Evolutionary conservation across 2,113 vertebrate genomes (phyloP), one percentile per base, ranked within the genome.

Genomic region (Rutilus rutilus): DNA sequence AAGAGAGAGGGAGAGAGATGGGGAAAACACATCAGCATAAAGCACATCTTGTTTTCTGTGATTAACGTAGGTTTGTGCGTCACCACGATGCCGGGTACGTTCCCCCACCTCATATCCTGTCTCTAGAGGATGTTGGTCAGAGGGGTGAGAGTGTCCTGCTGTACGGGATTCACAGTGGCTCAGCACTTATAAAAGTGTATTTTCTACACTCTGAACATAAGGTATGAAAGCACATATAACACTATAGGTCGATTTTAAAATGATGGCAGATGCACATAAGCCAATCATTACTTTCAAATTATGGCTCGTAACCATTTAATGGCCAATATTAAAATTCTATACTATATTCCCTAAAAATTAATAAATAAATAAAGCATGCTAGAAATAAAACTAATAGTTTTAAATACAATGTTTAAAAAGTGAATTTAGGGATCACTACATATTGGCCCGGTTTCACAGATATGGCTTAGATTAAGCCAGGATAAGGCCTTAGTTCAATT

Each of bases 131-230:
- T 39, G 88, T 86, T 76, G 93, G 91, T 71, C 91, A 90, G 83
- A 91, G 91, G 85, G 94, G 93, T 73, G 94, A 95, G 81, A 95
- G 93, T 12, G 84, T 97, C 87, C 80, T 96, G 60, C 95, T 96
- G 84, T 95, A 96, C 5, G 95, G 95, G 10, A 30, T 85, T 60
- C 82, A 47, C 42, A 89, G 59, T 47, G 86, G 78, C 3, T 89
- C 89, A 25, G 91, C 91, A 23, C 39, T 89, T 21, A 36, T 95
- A 33, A 92, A 91, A 91, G 93, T 93, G 82, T 91, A 79, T 81
- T 91, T 95, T 73, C 84, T 87, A 59, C 92, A 94, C 60, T 81
- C 90, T 0, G 89, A 92, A 82, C 92, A 95, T 90, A 93, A 94
- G 94, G 94, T 95, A 84, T 54, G 52, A 30, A 60, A 25, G 19